Base-by-base conservation (phyloP, 2,797 vertebrate genomes). In the Psittacula derbiana region DNA sequence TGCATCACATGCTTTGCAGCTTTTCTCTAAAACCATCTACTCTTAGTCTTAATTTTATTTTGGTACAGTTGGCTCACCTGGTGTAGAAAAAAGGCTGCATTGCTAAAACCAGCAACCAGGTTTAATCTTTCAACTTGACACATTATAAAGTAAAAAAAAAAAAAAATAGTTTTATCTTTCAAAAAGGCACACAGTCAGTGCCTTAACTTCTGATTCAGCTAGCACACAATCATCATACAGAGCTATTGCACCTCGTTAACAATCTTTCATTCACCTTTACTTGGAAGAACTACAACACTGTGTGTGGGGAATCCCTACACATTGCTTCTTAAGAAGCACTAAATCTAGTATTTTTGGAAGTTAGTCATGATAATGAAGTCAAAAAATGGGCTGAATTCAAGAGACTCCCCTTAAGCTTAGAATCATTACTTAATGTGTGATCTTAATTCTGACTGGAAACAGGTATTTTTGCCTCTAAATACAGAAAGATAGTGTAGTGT, bases 281-380 rank as follows among this genome's bases (percentile, higher is more conserved):
- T 50, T 69, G 12, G 11, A 70, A 92, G 20, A 86, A 69, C 27
- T 13, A 55, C 1, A 5, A 5, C 2, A 21, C 20, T 11, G 6
- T 10, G 19, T 0, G 0, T 40, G n/a, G 4, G 21, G 9, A n/a
- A 47, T 33, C 20, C 28, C 46, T 52, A 24, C 2, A 2, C 14
- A 6, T 16, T 60, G 6, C 25, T 76, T 76, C 21, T 64, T 41
- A 61, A 64, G 33, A 40, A 86, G 38, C 20, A 74, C 12, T 67
- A 81, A 83, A 72, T 28, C 1, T 8, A 41, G 5, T 13, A 61
- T 66, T 80, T 80, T 53, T 64, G 14, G 8, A 86, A 83, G 28
- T 57, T 16, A 81, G 55, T 30, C n/a, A 62, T 13, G 46, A 40
- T 2, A 75, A 65, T 2, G 1, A 86, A 90, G 30, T 8, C 6